Conservation (phyloP, 37 sponge, comb jelly and placozoan genomes). For the Chondrilla cf. caribensis region DNA sequence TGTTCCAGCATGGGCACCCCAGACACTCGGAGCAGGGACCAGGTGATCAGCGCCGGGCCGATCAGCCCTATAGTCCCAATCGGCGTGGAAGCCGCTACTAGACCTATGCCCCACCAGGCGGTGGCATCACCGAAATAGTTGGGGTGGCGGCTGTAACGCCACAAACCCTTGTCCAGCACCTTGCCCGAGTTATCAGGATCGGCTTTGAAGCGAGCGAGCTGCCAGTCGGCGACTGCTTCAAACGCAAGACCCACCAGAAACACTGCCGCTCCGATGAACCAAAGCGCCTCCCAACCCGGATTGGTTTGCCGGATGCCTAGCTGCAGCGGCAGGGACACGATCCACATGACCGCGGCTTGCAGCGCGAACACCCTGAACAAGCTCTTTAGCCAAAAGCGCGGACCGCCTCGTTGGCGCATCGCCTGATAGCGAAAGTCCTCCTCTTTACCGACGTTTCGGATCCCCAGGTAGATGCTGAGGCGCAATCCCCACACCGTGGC, state of each 20-base stretch:
- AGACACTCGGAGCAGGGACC: constrained; percentile 31
- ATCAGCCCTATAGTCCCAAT: constrained; percentile 21
- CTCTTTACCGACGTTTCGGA: constrained; percentile 44
- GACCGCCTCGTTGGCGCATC: constrained; percentile 30
- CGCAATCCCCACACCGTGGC: constrained; percentile 46
- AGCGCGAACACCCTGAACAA: constrained; percentile 50
- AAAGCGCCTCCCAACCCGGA: no score
- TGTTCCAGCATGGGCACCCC: constrained; percentile 59
- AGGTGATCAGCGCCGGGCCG: constrained; percentile 43
- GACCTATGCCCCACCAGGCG: constrained; percentile 48
- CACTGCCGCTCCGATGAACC: constrained; percentile 47
- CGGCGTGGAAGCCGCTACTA: constrained; percentile 23
- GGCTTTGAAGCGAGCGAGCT: constrained; percentile 45
- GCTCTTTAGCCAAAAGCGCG: constrained; percentile 56
- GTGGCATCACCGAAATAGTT: constrained; percentile 68
- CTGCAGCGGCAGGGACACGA: no score
- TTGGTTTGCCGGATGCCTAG: no score
- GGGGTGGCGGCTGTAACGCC: constrained; percentile 59
- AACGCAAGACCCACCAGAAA: constrained; percentile 41
- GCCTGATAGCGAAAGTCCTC: constrained; percentile 55
- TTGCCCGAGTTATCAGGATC: constrained; percentile 53
- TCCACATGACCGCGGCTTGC: constrained; percentile 40
- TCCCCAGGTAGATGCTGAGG: constrained; percentile 43
- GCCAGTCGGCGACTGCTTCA: constrained; percentile 48
- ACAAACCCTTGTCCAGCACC: constrained; percentile 43